Percentiles rank a stretch among this genome's conserved stretches.
These are phyloP conservation scores for Discoglossus pictus DNA, from an alignment of 2,797 vertebrate genomes.

Conservation along the genomic window DNA sequence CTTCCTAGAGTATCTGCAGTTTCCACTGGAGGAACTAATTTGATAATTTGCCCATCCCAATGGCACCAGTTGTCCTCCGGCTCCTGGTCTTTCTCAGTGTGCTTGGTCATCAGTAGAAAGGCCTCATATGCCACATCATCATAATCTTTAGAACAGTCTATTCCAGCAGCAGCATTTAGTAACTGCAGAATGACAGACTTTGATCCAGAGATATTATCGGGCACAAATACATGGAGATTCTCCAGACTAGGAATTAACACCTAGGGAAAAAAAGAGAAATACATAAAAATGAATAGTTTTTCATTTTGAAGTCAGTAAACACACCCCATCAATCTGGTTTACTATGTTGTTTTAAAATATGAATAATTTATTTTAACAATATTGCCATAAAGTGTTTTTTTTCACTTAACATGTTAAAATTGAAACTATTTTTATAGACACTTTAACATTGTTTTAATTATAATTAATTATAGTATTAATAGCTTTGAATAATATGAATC, in stretches of 20 bases:
- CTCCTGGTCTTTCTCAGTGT: slow-evolving; percentile 66
- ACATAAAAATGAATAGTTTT: neutral
- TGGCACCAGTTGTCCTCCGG: slow-evolving; percentile 72
- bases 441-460: too few species aligned
- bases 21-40: slow-evolving; percentile 90
- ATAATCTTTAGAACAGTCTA: slow-evolving; percentile 92
- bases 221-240: slow-evolving; percentile 89
- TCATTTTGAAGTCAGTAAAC: too few species aligned
- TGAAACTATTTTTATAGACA: too few species aligned
- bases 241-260: slow-evolving; percentile 90
- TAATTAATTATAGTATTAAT: too few species aligned
- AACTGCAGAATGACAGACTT: slow-evolving; percentile 88
- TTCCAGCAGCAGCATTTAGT: slow-evolving; percentile 91
- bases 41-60: slow-evolving; percentile 83
- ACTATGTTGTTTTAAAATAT: too few species aligned
- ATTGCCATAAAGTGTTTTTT: too few species aligned
- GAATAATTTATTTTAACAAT: too few species aligned
- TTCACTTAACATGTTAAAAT: too few species aligned
- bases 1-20: slow-evolving; percentile 87
- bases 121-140: slow-evolving; percentile 85
- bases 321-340: too few species aligned
- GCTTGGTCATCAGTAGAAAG: slow-evolving; percentile 91
- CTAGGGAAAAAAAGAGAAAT: slow-evolving; percentile 63
- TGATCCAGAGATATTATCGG: slow-evolving; percentile 74
- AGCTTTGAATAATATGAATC: too few species aligned